Evolutionary conservation across 2,113 vertebrate species (phyloP), one percentile per base, ranked within the genome.

Genomic region (Hiodon alosoides): DNA sequence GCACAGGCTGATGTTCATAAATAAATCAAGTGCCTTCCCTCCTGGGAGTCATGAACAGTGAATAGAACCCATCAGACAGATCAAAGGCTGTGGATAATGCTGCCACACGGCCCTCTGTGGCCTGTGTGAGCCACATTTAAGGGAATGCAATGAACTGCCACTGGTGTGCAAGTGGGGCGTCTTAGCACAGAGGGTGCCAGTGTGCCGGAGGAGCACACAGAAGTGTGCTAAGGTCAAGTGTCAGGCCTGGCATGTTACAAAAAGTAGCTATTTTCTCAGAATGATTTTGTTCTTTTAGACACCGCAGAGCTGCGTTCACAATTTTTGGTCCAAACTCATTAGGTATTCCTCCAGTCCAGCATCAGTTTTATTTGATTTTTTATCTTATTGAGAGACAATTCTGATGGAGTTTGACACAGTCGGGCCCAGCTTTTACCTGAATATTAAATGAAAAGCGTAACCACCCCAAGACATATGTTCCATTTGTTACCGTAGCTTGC

Each of bases 371-470:
- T 61, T 61, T 7, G 59, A 3, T 61, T 61, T 61, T 9, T 61
- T 61, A 68, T 51, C 14, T 50, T 69, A 14, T 54, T 69, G 66
- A n/a, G 3, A 7, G 47, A 50, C 67, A 51, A n/a, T 68, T 53
- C 52, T 53, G 52, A 16, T 69, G 48, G 13, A 55, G 14, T 5
- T 4, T 8, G 13, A 69, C 50, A 55, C 4, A 71, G 31, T n/a
- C 55, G 11, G 69, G 59, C 69, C 31, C 47, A 46, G 69, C 14
- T 48, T 16, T 48, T 71, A 60, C 69, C 54, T 71, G 52, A 58
- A 48, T 71, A 13, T 71, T 71, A 48, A 71, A 59, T 71, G 55
- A 59, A 71, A 71, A 58, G 17, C 47, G 69, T 14, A 46, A 47
- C 69, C 2, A 3, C 55, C 14, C 54, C 6, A 16, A 69, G 51